Base-by-base conservation (phyloP, 2,113 vertebrate genomes). In the Baryphthengus martii region DNA sequence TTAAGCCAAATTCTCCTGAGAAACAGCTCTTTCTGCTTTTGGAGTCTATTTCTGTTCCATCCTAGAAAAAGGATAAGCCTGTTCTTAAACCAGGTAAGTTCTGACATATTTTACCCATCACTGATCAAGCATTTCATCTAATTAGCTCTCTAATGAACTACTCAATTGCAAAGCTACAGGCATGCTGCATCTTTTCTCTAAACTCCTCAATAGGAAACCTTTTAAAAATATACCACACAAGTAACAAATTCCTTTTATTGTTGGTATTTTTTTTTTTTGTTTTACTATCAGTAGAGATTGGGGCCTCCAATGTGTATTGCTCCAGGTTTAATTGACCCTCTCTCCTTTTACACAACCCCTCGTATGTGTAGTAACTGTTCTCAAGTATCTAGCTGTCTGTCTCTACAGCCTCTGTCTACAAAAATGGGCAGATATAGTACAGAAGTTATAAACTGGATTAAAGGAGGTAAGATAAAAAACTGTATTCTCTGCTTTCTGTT, bases 71-170 rank as follows among this genome's bases (percentile, higher is more conserved):
- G 50, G 65, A 88, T 90, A 96, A 96, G 85, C 82, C 72, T 80
- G 8, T 94, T 81, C 88, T 90, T 96, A 94, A 88, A 95, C 63
- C 53, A 85, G 35, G 77, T 78, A 94, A 93, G 39, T 91, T 96
- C 95, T 96, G 85, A 93, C 82, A 94, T 82, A 96, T 92, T 96
- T 95, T 86, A 95, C 85, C 68, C 90, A 91, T 90, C 95, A 94
- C 79, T 96, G 95, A 94, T 91, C 93, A 95, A 95, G 88, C 92
- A 90, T 72, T 96, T 94, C 68, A 95, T 88, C 88, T 97, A 95
- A 93, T 96, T 95, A 96, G 68, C 85, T 91, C 83, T 90, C 85
- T 96, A 93, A 96, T 96, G 92, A 94, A 56, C 85, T 96, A 33
- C 72, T 96, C 92, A 47, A 28, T 93, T 90, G 88, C 50, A 86